phyloP scores from a whole-genome alignment of 2,797 vertebrate species.

The Sebastolobus altivelis region DNA sequence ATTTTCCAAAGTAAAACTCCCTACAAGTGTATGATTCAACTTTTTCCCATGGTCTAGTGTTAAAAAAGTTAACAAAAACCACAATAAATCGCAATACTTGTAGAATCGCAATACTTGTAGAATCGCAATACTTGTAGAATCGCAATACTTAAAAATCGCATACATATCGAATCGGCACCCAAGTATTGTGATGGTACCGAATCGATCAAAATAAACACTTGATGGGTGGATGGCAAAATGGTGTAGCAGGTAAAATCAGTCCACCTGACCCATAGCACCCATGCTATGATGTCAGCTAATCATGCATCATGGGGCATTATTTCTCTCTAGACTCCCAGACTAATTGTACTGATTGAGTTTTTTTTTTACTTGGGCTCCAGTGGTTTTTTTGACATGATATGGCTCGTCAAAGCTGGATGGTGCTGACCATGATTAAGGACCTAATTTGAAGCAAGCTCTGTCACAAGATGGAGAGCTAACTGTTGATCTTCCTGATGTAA shows the following conservation, averaged over 20 bases:
- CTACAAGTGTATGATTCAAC: no score
- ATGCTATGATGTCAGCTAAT: neutral
- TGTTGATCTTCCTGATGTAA: slow-evolving; percentile 45
- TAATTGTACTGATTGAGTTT: slow-evolving; percentile 61
- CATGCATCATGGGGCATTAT: slow-evolving; percentile 41
- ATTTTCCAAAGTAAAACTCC: no score
- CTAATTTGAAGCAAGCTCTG: slow-evolving; percentile 67
- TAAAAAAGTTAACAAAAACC: no score
- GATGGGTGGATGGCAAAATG: neutral
- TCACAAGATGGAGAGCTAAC: slow-evolving; percentile 70
- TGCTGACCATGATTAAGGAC: slow-evolving; percentile 58
- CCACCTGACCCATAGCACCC: neutral
- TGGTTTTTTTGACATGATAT: slow-evolving; percentile 36
- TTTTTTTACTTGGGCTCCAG: slow-evolving; percentile 41
- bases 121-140: no score
- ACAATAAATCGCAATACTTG: no score
- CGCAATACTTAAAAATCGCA: no score
- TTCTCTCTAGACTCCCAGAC: slow-evolving; percentile 18
- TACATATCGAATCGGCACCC: no score
- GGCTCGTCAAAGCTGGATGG: slow-evolving; percentile 47
- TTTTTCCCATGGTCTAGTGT: no score
- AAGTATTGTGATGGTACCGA: no score
- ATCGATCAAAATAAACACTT: neutral
- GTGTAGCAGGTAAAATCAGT: neutral
- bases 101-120: no score